phyloP scores from a whole-genome alignment of 2,888 invertebrate species.

The Microplitis deprimator region DNA sequence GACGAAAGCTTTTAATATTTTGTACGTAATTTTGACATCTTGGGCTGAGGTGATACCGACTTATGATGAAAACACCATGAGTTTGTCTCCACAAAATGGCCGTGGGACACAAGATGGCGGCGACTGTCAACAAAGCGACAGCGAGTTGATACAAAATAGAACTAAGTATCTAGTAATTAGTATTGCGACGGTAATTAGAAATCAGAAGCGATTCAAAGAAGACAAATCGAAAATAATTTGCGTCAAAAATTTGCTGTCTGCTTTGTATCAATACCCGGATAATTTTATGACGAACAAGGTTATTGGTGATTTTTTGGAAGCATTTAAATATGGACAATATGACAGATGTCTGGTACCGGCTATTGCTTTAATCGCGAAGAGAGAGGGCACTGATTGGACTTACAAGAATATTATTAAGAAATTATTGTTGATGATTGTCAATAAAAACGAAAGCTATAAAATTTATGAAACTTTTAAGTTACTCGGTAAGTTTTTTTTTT shows the following conservation, averaged over 20 bases:
- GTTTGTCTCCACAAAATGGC: conserved; percentile 33
- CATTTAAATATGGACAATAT: conserved; percentile 59
- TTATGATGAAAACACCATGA: conserved; percentile 45
- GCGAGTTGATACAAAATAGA: not conserved
- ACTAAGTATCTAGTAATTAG: conserved; percentile 66
- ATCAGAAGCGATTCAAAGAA: conserved; percentile 49
- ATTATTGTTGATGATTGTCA: conserved; percentile 58
- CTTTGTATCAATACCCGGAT: conserved; percentile 69
- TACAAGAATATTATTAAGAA: conserved; percentile 64
- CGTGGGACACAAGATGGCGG: conserved; percentile 47
- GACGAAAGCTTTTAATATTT: conserved; percentile 64
- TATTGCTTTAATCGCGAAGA: conserved; percentile 70
- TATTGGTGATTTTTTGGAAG: conserved; percentile 63
- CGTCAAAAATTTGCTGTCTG: conserved; percentile 64
- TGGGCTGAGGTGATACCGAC: conserved; percentile 72
- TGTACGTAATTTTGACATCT: conserved; percentile 68
- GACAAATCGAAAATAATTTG: conserved; percentile 61
- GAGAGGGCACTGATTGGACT: conserved; percentile 67
- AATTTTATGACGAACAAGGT: conserved; percentile 59
- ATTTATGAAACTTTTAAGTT: conserved; percentile 58
- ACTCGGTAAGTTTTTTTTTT: conserved; percentile 55
- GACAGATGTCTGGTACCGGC: conserved; percentile 55
- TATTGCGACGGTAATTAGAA: conserved; percentile 62
- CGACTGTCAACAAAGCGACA: conserved; percentile 33
- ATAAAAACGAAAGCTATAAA: conserved; percentile 54